These are phyloP conservation scores for Gallinago paraguaiae DNA, from an alignment of 2,113 vertebrate genomes.

Conservation along the genomic window DNA sequence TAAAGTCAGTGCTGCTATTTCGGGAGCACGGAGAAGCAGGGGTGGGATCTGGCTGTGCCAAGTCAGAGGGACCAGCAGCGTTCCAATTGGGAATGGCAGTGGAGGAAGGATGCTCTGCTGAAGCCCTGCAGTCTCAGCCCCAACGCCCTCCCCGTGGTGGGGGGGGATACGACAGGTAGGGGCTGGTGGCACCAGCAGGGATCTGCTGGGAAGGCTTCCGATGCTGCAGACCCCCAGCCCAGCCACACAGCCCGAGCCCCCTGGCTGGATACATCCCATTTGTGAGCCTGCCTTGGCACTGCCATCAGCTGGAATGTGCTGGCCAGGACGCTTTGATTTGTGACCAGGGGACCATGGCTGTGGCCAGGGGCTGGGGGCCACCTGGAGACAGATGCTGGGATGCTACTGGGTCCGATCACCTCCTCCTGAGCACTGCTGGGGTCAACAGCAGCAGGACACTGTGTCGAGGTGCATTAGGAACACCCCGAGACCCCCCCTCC, in stretches of 20 bases:
- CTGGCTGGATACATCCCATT: accelerated
- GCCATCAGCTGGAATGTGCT: not conserved
- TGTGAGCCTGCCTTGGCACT: not conserved
- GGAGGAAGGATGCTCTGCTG: not conserved
- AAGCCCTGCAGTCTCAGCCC: not conserved
- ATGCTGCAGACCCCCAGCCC: too few relatives aligned
- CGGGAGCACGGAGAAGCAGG: not conserved
- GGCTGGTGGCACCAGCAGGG: not conserved
- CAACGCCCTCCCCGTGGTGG: accelerated
- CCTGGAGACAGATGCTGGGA: not conserved
- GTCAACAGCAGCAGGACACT: not conserved
- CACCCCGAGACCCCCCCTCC: not conserved
- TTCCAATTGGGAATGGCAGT: accelerated
- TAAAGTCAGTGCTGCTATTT: not conserved
- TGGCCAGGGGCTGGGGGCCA: not conserved
- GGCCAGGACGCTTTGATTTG: not conserved
- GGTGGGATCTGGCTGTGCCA: not conserved
- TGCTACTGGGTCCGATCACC: too few relatives aligned
- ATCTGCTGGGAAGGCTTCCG: accelerated
- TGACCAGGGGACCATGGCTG: accelerated
- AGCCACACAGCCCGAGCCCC: not conserved
- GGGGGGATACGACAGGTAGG: not conserved
- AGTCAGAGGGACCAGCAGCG: not conserved
- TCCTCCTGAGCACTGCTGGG: accelerated
- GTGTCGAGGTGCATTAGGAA: not conserved